A percentile compares a stretch with the other conserved stretches of the same genome.
phyloP scores from a whole-genome alignment of 2,113 vertebrate genomes.

The Chamaetylas fuelleborni region DNA sequence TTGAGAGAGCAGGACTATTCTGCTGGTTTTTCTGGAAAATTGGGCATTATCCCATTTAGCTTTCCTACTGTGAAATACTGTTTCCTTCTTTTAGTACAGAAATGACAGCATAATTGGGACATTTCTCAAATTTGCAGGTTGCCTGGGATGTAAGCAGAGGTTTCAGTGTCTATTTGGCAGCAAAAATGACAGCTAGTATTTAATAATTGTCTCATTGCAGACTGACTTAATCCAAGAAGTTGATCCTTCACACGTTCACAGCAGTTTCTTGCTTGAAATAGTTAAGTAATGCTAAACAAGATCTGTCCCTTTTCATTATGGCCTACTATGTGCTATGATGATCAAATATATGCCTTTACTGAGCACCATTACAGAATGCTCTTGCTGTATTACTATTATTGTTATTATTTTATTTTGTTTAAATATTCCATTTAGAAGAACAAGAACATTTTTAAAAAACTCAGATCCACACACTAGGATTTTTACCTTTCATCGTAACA shows the following conservation, averaged over 20 bases:
- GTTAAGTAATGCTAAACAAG: not conserved
- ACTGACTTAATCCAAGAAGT: not conserved
- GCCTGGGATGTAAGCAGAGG: not conserved
- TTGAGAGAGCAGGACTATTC: not conserved
- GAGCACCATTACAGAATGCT: not conserved
- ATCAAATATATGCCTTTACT: not conserved
- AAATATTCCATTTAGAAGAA: not conserved
- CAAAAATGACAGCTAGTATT: not conserved
- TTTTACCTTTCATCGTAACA: not conserved
- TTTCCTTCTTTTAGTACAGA: not conserved
- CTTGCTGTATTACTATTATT: not conserved
- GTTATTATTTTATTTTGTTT: not conserved
- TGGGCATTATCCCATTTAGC: not conserved
- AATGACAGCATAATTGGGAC: not conserved
- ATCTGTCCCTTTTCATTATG: not conserved
- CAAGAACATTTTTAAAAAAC: not conserved
- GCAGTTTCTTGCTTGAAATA: not conserved
- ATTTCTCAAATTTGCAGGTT: not conserved
- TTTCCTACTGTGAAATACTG: not conserved
- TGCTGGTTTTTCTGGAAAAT: not conserved
- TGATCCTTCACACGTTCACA: not conserved
- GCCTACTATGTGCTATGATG: not conserved
- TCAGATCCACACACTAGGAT: not conserved
- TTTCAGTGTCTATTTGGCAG: not conserved
- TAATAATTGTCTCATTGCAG: not conserved